Conservation (phyloP, 2,888 invertebrate genomes). For the Odontocolon sp. region DNA sequence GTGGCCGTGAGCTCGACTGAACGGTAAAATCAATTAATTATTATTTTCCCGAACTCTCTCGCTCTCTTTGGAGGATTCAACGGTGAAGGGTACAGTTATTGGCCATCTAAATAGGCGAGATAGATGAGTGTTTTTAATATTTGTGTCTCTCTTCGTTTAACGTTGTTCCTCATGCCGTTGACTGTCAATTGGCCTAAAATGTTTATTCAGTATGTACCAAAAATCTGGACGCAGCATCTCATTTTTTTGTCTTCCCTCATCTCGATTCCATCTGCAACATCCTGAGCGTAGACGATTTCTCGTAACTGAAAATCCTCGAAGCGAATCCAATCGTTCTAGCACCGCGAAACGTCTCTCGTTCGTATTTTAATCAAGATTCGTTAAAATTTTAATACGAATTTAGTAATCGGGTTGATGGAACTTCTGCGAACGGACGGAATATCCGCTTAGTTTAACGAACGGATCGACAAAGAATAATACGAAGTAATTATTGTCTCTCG, state of each 20-base stretch:
- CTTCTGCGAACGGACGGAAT: not conserved
- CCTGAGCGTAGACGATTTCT: slow-evolving; percentile 14
- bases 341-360: not conserved
- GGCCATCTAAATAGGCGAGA: too few species aligned
- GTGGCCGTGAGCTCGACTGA: slow-evolving; percentile 59
- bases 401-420: slow-evolving; percentile 1
- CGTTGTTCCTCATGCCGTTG: too few species aligned
- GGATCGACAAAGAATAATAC: not conserved
- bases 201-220: not conserved
- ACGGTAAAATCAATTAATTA: slow-evolving; percentile 73
- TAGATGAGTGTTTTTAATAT: too few species aligned
- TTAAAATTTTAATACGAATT: slow-evolving; percentile 12
- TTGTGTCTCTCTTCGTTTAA: too few species aligned
- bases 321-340: slow-evolving; percentile 6
- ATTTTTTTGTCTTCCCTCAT: not conserved
- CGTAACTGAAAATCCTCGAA: not conserved
- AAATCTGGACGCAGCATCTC: not conserved
- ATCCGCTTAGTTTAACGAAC: slow-evolving; percentile 60
- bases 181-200: too few species aligned
- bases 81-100: too few species aligned
- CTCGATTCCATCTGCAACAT: slow-evolving; percentile 1
- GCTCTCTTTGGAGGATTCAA: not conserved
- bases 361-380: slow-evolving; percentile 18
- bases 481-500: not conserved
- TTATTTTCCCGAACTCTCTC: slow-evolving; percentile 63